Evolutionary conservation across 1,140 invertebrate genomes (phyloP).

Genomic region (Gerris buenoi): DNA sequence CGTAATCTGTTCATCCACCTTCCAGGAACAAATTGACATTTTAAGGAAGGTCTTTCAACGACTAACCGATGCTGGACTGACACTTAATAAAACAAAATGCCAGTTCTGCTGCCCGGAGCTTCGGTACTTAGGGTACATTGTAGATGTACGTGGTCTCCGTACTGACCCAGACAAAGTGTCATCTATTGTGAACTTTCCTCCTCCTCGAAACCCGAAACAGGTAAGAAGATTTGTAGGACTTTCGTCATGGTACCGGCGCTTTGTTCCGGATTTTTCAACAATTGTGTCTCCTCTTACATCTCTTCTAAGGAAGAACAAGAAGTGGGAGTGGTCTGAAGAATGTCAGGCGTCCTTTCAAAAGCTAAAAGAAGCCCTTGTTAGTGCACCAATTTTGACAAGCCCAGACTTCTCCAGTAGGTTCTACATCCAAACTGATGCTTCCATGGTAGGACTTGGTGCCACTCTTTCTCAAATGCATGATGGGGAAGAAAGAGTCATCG

Average conservation of each 20-base stretch:
- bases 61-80: too few relatives aligned
- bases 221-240: conserved; percentile 23
- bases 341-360: conserved; percentile 18
- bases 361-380: conserved; percentile 20
- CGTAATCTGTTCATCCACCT: conserved; percentile 19
- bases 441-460: conserved; percentile 20
- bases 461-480: conserved; percentile 23
- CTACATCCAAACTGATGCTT: conserved; percentile 23
- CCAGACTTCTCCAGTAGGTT: conserved; percentile 22
- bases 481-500: conserved; percentile 23
- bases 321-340: conserved; percentile 12
- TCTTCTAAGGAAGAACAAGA: conserved; percentile 21
- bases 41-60: conserved; percentile 13
- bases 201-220: conserved; percentile 18
- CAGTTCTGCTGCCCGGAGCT: conserved; percentile 27
- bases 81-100: too few relatives aligned
- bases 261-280: conserved; percentile 24
- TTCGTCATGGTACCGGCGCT: conserved; percentile 23
- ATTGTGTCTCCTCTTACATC: conserved; percentile 23
- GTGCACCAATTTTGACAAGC: conserved; percentile 19
- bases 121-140: conserved; percentile 12
- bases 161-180: conserved; percentile 15
- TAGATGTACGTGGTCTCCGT: not conserved
- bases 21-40: conserved; percentile 5
- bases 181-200: conserved; percentile 24